phyloP scores from a whole-genome alignment of 2,113 vertebrate species.

The Dipodomys merriami region DNA sequence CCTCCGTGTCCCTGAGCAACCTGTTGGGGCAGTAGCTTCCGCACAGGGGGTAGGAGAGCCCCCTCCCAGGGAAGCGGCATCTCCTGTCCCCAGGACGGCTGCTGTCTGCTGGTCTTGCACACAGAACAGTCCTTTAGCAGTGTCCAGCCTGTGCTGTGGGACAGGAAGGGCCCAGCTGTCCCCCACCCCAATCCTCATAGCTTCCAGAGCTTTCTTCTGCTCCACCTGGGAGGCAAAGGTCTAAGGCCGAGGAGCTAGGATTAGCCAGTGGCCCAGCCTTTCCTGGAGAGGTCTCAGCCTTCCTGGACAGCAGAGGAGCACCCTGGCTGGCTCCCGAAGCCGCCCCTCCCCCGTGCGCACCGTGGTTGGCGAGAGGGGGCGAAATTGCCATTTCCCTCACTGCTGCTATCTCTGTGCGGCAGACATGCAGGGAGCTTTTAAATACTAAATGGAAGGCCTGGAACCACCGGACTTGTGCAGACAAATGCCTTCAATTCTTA shows the following conservation, averaged over 20 bases:
- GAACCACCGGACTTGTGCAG: conserved; percentile 43
- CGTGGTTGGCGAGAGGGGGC: neutral
- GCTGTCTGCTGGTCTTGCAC: too few relatives aligned
- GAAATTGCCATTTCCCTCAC: conserved; percentile 76
- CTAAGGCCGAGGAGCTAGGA: neutral
- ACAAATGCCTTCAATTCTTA: conserved; percentile 76
- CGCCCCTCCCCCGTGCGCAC: fast-evolving
- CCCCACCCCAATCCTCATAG: neutral
- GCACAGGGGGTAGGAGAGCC: neutral
- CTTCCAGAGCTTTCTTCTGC: neutral
- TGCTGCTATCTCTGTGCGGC: conserved; percentile 85
- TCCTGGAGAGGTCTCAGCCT: neutral
- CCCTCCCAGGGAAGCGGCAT: too few relatives aligned
- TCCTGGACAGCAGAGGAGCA: neutral
- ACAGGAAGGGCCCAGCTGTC: neutral
- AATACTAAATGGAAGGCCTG: conserved; percentile 81
- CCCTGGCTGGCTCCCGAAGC: conserved; percentile 1
- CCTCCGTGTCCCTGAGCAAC: neutral
- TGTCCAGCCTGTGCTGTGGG: neutral
- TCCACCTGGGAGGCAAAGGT: neutral
- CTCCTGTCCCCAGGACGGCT: neutral
- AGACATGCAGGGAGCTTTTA: conserved; percentile 81
- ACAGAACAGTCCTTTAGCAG: fast-evolving
- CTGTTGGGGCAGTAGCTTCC: fast-evolving
- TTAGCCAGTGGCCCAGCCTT: conserved; percentile 67